Percentiles rank a stretch among this genome's conserved stretches.
Evolutionary conservation across 2,888 invertebrate species (phyloP).

Genomic region (Ferrisia virgata): DNA sequence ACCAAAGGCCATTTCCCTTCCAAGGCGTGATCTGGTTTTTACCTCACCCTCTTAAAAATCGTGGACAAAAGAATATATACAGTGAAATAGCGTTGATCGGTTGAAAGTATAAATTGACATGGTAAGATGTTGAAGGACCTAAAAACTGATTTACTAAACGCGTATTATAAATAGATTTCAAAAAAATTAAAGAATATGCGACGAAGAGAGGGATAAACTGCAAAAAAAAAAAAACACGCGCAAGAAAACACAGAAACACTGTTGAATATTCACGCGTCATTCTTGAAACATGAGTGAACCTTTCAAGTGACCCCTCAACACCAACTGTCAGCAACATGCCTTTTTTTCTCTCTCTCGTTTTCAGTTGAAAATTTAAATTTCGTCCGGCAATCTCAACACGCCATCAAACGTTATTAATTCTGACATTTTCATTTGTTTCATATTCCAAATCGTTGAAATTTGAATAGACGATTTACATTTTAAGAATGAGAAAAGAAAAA

Average conservation of each 20-base stretch:
- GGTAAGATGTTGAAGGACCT: background rate
- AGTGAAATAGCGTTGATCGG: background rate
- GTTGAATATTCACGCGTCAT: conserved; percentile 8
- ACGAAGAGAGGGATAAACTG: background rate
- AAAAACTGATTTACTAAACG: background rate
- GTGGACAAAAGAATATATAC: conserved; percentile 6
- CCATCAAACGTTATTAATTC: background rate
- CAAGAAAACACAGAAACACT: background rate
- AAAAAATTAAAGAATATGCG: background rate
- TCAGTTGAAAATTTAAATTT: background rate
- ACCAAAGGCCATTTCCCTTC: conserved; percentile 14
- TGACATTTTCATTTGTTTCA: background rate
- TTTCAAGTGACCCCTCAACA: background rate
- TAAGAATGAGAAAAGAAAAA: background rate
- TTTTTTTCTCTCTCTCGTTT: background rate
- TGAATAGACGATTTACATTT: background rate
- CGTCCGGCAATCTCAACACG: background rate
- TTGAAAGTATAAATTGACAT: background rate
- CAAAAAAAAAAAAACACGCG: background rate
- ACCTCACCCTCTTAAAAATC: conserved; percentile 11
- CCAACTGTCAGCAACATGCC: conserved; percentile 2
- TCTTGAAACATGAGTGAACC: background rate
- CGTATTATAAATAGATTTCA: conserved; percentile 8
- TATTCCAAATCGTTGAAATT: background rate
- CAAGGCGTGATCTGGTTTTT: conserved; percentile 26